Evolutionary conservation across 2,797 vertebrate species (phyloP).

Genomic region (Chaetophractus vellerosus): DNA sequence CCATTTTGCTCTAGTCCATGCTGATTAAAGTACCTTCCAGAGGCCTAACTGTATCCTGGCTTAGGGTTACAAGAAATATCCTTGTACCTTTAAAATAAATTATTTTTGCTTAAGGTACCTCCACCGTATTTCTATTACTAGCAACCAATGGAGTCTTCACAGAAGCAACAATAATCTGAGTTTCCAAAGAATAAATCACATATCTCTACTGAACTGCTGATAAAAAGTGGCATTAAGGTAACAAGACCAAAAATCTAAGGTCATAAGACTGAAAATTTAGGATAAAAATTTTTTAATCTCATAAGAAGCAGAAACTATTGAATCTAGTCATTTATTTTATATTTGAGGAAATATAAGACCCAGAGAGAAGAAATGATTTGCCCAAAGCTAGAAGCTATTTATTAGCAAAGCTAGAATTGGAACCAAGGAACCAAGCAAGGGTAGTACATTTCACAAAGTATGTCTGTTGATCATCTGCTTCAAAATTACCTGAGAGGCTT

Average conservation of each 20-base stretch:
- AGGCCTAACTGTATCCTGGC: background rate
- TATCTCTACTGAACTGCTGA: background rate
- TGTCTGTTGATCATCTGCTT: conserved; percentile 36
- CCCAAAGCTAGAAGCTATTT: background rate
- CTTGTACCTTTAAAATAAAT: conserved; percentile 29
- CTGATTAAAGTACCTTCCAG: background rate
- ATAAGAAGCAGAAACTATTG: conserved; percentile 5
- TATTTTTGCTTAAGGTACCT: conserved; percentile 34
- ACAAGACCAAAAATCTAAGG: background rate
- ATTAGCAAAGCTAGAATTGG: conserved; percentile 53
- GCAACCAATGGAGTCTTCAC: background rate
- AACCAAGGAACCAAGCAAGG: background rate
- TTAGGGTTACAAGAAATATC: background rate
- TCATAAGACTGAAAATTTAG: conserved; percentile 40
- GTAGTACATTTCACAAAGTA: conserved; percentile 10
- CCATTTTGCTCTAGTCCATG: background rate
- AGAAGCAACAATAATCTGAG: conserved; percentile 21
- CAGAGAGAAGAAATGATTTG: background rate
- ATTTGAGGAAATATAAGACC: conserved; percentile 29
- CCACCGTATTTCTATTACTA: background rate
- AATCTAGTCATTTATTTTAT: conserved; percentile 20
- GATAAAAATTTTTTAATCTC: background rate
- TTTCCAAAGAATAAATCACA: conserved; percentile 39
- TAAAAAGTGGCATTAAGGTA: background rate
- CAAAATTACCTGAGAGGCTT: conserved; percentile 53